Evolutionary conservation across 2,113 vertebrate species (phyloP), one percentile per base, ranked within the genome.

Genomic region (Ariopsis seemanni): DNA sequence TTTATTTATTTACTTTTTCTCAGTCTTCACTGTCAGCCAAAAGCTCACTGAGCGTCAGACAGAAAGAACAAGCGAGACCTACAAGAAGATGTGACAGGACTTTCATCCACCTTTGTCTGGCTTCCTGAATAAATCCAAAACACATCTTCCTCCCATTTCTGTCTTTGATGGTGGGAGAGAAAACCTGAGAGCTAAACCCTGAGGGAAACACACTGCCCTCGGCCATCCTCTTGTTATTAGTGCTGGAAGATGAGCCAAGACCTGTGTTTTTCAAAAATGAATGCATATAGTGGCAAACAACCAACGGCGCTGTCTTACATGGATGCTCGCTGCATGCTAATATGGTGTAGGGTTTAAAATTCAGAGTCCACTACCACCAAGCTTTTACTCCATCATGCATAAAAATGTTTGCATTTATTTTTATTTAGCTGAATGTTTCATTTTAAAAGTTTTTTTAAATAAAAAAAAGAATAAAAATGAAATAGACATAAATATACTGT

Each of bases 81-180:
- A 90, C 90, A 88, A 82, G 50, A 90, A 92, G 90, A 92, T 84
- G 88, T 91, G 88, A 85, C 30, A 86, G 75, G 85, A 84, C 85
- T 93, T 90, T 93, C 87, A 93, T 91, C 88, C 71, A 77, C 90
- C 65, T 84, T 10, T 88, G 85, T 88, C 62, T 88, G 89, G 87
- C 53, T 58, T 80, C 65, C 82, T 92, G 91, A 91, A 91, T 91
- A 92, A 92, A 92, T 78, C 74, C 34, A 7, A 42, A 48, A 25
- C 57, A 77, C 74, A 77, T 52, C 20, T 79, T 55, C 52, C 52
- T 57, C 55, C n/a, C 11, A 52, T 88, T 85, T 92, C 92, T 67
- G 79, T 27, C 81, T 75, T 67, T 48, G 18, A 52, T 87, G 74
- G 89, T 2, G 11, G 8, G 22, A 60, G 5, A 34, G 79, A 42